Evolutionary conservation across 92 coral and sea anemone genomes (phyloP).

Genomic region (Phenganax subtilis): DNA sequence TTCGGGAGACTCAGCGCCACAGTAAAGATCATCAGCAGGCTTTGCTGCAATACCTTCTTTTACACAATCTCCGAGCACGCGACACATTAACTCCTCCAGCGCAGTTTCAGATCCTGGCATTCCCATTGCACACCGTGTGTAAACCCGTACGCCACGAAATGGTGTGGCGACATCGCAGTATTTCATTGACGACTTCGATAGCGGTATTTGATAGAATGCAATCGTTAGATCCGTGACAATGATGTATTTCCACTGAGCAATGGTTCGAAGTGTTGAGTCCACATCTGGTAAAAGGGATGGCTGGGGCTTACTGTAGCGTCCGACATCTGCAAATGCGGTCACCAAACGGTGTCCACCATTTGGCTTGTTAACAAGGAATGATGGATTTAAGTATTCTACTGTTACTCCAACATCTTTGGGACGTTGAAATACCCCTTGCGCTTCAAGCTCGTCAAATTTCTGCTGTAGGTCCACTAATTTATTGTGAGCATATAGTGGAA

Average conservation of each 20-base stretch:
- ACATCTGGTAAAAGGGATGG: too few relatives aligned
- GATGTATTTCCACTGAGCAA: constrained; percentile 8
- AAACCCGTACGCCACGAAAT: constrained; percentile 23
- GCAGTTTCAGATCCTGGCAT: constrained; percentile 12
- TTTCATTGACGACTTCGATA: constrained; percentile 30
- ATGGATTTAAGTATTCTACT: constrained; percentile 11
- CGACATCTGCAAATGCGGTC: too few relatives aligned
- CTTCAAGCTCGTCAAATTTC: constrained; percentile 42
- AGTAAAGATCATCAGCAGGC: constrained; percentile 42
- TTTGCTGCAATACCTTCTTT: constrained; percentile 39
- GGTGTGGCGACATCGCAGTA: constrained; percentile 36
- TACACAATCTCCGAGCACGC: constrained; percentile 42
- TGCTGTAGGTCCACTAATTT: constrained; percentile 37
- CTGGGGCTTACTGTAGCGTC: too few relatives aligned
- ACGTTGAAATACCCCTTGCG: neutral
- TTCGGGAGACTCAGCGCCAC: constrained; percentile 35
- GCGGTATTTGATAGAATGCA: constrained; percentile 51
- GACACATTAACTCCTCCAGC: constrained; percentile 46
- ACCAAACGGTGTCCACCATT: constrained; percentile 43
- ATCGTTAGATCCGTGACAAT: neutral
- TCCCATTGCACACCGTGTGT: constrained; percentile 47
- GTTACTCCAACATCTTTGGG: constrained; percentile 27
- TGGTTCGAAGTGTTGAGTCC: constrained; percentile 25
- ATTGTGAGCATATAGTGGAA: constrained; percentile 42
- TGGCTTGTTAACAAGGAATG: constrained; percentile 30